These are phyloP conservation scores for Drosophila pruinosa DNA, from an alignment of 1,140 invertebrate genomes.

Conservation along the genomic window DNA sequence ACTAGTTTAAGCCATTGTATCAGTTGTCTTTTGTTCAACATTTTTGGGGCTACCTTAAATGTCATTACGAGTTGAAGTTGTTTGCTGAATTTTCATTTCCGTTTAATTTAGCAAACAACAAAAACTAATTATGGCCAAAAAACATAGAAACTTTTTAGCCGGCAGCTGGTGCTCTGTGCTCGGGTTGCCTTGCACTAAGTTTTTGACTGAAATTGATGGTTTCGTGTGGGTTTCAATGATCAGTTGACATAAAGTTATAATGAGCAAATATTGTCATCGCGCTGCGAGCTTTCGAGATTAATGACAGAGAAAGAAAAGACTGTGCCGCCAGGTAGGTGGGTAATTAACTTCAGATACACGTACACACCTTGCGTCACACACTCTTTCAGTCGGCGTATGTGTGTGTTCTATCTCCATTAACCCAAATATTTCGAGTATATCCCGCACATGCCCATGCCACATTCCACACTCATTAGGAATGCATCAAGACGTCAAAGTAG, in stretches of 20 bases:
- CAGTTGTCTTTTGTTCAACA: constrained; percentile 4
- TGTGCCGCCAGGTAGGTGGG: constrained; percentile 1
- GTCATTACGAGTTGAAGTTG: constrained; percentile 1
- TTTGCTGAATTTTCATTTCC: constrained; percentile 26
- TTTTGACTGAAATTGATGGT: constrained; percentile 28
- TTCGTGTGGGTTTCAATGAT: constrained; percentile 18
- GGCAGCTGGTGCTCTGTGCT: background rate
- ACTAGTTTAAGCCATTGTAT: constrained; percentile 1
- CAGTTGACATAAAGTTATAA: constrained; percentile 36
- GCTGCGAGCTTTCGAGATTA: constrained; percentile 1
- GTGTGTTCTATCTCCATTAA: constrained; percentile 17
- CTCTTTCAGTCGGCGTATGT: background rate
- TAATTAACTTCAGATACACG: constrained; percentile 1
- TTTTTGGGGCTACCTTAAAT: background rate
- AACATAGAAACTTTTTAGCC: constrained; percentile 4
- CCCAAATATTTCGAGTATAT: constrained; percentile 22
- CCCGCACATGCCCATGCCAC: background rate
- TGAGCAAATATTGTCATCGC: constrained; percentile 32
- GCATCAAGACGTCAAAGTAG: constrained; percentile 27
- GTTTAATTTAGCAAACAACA: constrained; percentile 28
- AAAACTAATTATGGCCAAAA: constrained; percentile 22
- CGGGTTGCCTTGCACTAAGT: background rate
- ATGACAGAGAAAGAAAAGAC: constrained; percentile 5
- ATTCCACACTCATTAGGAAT: constrained; percentile 25
- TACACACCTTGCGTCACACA: background rate